Conservation (phyloP, 2,888 invertebrate genomes). For the Dusona sp. region DNA sequence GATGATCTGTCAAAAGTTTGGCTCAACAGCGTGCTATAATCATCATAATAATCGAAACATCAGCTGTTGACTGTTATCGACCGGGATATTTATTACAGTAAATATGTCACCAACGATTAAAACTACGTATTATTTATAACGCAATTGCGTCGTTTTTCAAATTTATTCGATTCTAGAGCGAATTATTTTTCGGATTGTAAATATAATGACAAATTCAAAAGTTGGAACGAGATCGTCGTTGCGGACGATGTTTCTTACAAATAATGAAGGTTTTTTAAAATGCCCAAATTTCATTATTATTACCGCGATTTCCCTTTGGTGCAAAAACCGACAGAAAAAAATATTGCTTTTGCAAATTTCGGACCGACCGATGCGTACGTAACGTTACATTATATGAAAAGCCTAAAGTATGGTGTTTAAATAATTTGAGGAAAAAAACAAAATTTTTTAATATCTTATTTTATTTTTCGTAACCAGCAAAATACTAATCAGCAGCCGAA, state of each 20-base stretch:
- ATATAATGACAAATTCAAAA: neutral
- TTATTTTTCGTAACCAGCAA: neutral
- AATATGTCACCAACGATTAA: neutral
- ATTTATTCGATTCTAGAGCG: neutral
- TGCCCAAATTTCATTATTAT: neutral
- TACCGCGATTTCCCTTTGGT: neutral
- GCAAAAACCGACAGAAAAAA: neutral
- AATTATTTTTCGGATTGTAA: neutral
- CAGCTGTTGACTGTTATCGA: constrained; percentile 67
- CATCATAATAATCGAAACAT: constrained; percentile 49
- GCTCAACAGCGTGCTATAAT: constrained; percentile 13
- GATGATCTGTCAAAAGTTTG: constrained; percentile 59
- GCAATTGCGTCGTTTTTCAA: neutral
- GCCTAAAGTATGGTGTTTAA: neutral
- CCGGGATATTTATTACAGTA: constrained; percentile 24
- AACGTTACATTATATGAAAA: neutral
- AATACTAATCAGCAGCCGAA: neutral
- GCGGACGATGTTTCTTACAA: neutral
- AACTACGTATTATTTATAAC: neutral
- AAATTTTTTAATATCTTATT: neutral
- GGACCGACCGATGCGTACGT: too few species aligned
- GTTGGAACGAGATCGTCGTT: neutral
- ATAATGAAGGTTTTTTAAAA: neutral
- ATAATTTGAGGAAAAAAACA: neutral
- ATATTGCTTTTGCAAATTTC: neutral